Conservation (phyloP, 1,140 invertebrate genomes). For the Latrodectus geometricus region DNA sequence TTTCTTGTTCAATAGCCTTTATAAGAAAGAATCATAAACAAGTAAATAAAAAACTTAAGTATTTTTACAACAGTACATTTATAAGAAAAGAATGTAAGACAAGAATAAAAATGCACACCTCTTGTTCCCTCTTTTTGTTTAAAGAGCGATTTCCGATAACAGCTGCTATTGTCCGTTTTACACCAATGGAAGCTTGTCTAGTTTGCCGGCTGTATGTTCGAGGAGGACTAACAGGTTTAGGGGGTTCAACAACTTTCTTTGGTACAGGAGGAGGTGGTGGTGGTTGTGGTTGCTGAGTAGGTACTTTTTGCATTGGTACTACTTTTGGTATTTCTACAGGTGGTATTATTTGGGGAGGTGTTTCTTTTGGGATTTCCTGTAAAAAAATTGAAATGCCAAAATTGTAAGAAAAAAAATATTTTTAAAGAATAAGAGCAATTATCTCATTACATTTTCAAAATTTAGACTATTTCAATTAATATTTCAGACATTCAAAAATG, state of each 20-base stretch:
- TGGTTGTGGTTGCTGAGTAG: slow-evolving; percentile 1
- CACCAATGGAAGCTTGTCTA: slow-evolving; percentile 58
- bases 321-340: slow-evolving; percentile 8
- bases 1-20: slow-evolving; percentile 23
- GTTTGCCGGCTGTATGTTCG: slow-evolving; percentile 53
- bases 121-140: slow-evolving; percentile 36
- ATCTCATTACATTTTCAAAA: not conserved
- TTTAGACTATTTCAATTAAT: not conserved
- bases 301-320: not conserved
- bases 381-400: not conserved
- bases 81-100: too few relatives aligned
- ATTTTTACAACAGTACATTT: not conserved
- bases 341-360: not conserved
- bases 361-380: not conserved
- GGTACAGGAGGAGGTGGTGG: not conserved
- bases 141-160: slow-evolving; percentile 47
- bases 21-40: not conserved
- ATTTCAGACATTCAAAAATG: too few relatives aligned
- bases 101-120: slow-evolving; percentile 2
- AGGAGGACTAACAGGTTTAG: slow-evolving; percentile 6
- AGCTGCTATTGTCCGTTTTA: slow-evolving; percentile 52
- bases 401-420: not conserved
- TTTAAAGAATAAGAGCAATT: not conserved
- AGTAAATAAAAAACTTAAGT: not conserved
- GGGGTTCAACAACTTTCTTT: not conserved